Base-by-base conservation (phyloP, 53 echinoderm and acorn worm species). In the Stichopus horrens region DNA sequence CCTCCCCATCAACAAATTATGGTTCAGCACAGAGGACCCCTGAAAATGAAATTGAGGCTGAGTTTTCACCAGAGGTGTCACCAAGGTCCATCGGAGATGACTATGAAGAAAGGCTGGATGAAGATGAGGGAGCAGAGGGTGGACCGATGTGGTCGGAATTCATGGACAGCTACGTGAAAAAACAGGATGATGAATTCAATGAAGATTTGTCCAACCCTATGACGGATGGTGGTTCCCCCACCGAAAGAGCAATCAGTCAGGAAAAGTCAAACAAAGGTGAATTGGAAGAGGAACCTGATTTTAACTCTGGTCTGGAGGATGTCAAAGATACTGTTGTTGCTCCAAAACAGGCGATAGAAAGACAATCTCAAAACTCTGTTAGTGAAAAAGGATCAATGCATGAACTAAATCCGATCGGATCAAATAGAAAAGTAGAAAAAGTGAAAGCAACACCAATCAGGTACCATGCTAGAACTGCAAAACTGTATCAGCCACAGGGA, bases 81-180 rank as follows among this genome's bases (percentile, higher is more conserved):
- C 56, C 80, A 7, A 80, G 54, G 56, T 57, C 55, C n/a, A 56
- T n/a, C 55, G 55, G 80, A 16, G 80, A 80, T 5, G 78, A 54
- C 18, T 55, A 57, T 7, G 57, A 20, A 55, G 52, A 9, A 7
- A n/a, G n/a, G 6, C 57, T 4, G 5, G 20, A 55, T 0, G 53
- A 23, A 0, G 54, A 56, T 4, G 11, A 4, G 5, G 19, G 5
- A 7, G 6, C 8, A 7, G 80, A 55, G n/a, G 55, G 55, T 3
- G 57, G 55, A 19, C 80, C 80, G 18, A 55, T 80, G 80, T 80
- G 80, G 80, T 80, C 80, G 21, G 56, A 80, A 52, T 80, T 80
- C 22, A 80, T 80, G 55, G 57, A 80, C 21, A 53, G 57, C 9
- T 80, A 80, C 9, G 16, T 80, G 55, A 55, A 55, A 80, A 20